Evolutionary conservation across 2,113 vertebrate genomes (phyloP), one percentile per base, ranked within the genome.

Genomic region (Genyomyrus donnyi): DNA sequence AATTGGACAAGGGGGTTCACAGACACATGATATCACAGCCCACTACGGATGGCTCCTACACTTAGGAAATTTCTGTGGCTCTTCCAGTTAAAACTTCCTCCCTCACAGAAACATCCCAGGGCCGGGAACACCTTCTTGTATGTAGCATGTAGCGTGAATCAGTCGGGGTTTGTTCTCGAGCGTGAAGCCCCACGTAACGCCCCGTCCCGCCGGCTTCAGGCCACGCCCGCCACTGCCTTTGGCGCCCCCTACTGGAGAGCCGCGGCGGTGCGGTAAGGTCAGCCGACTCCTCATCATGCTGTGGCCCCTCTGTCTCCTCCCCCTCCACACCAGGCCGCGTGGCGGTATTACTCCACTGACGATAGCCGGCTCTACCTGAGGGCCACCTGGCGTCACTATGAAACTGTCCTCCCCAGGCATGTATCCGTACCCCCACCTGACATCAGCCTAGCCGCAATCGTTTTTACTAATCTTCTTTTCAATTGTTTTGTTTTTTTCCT

Each of bases 391-490:
- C 95, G 93, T 93, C 95, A 94, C 95, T 97, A 95, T 96, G 95
- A 96, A 95, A 96, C 93, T 92, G 95, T 94, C 93, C 95, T 96
- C 93, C 96, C 96, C 93, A 97, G 97, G 96, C 95, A 97, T 96
- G 96, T 97, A 96, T 97, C 92, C 93, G 94, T 94, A 95, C 95
- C 94, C 94, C 92, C 93, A 94, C 93, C 92, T 93, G 91, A 94
- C 91, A 91, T 94, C 93, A 94, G 95, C 90, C 93, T 93, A 91
- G 95, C 93, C 92, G 93, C 92, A 94, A 93, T 92, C 94, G 91
- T 94, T 95, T 93, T 85, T 94, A 97, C 96, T 97, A 96, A 97
- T 96, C 94, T 95, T 92, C 94, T 92, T 95, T 94, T 95, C 91
- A 91, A 70, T 50, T 86, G 90, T 90, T 92, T 90, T 93, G 91